phyloP scores from a whole-genome alignment of 1,140 invertebrate species.

The Drosophila setifemur region DNA sequence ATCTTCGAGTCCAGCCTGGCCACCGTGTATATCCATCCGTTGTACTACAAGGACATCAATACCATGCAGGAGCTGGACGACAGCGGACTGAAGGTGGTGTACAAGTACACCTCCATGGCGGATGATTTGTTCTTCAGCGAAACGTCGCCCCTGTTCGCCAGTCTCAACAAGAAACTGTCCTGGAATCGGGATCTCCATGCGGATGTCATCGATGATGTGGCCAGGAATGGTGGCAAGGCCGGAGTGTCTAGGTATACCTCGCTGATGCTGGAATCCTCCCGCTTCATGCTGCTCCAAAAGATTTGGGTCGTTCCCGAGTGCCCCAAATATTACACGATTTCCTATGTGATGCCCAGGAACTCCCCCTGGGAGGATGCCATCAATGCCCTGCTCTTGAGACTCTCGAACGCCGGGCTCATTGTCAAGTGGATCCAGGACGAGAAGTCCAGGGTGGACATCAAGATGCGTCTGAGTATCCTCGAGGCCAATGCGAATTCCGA shows the following conservation, averaged over 20 bases:
- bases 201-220: constrained; percentile 63
- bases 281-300: constrained; percentile 37
- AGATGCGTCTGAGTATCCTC: constrained; percentile 20
- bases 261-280: constrained; percentile 59
- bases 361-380: constrained; percentile 68
- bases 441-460: constrained; percentile 31
- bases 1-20: constrained; percentile 81
- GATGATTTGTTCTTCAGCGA: constrained; percentile 80
- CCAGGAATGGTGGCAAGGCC: constrained; percentile 56
- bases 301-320: constrained; percentile 79
- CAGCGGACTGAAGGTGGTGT: constrained; percentile 72
- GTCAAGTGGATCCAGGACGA: constrained; percentile 72
- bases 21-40: constrained; percentile 77
- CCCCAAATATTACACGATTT: constrained; percentile 78
- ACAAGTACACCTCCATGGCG: constrained; percentile 79
- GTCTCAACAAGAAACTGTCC: constrained; percentile 66
- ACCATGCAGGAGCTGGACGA: constrained; percentile 82
- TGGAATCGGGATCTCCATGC: constrained; percentile 60
- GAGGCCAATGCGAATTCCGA: constrained; percentile 8
- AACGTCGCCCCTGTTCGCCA: constrained; percentile 67
- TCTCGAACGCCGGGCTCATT: constrained; percentile 63
- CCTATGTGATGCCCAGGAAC: constrained; percentile 73
- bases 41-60: constrained; percentile 82
- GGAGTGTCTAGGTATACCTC: constrained; percentile 62
- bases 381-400: constrained; percentile 60